A percentile compares a stretch with the other conserved stretches of the same genome.
Evolutionary conservation across 53 echinoderm and acorn worm genomes (phyloP).

Genomic region (Pentamera pediparva): DNA sequence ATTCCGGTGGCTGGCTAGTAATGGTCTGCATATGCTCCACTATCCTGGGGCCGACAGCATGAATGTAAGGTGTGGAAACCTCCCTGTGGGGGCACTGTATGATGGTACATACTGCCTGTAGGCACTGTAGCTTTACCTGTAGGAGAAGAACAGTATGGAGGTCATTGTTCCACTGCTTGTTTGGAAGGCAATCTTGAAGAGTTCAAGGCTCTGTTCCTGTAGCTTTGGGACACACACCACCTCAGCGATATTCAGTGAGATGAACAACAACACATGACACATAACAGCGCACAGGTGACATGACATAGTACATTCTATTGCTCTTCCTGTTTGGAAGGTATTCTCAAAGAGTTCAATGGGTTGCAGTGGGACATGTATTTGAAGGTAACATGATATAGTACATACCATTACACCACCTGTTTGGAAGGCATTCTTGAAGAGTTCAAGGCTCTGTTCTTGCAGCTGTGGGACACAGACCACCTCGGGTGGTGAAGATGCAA

Average conservation of each 20-base stretch:
- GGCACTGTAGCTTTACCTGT: slow-evolving; percentile 86
- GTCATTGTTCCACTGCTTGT: slow-evolving; percentile 73
- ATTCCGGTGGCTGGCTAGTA: slow-evolving; percentile 65
- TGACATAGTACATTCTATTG: slow-evolving; percentile 55
- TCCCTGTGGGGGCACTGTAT: slow-evolving; percentile 87
- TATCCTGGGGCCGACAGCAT: slow-evolving; percentile 77
- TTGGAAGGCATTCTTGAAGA: slow-evolving; percentile 80
- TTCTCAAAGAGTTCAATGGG: slow-evolving; percentile 75
- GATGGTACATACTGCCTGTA: slow-evolving; percentile 81
- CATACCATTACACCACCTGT: slow-evolving; percentile 80
- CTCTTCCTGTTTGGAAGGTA: slow-evolving; percentile 75
- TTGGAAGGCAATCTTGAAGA: slow-evolving; percentile 79
- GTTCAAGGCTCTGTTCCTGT: slow-evolving; percentile 70
- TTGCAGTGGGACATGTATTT: slow-evolving; percentile 68
- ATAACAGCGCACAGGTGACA: too few species aligned
- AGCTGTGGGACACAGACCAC: slow-evolving; percentile 78
- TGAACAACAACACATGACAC: too few species aligned
- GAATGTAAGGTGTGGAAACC: slow-evolving; percentile 89
- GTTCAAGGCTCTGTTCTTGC: slow-evolving; percentile 69
- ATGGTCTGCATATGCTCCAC: slow-evolving; percentile 83
- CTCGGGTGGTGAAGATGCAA: slow-evolving; percentile 71
- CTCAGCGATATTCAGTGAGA: too few species aligned
- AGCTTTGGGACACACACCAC: slow-evolving; percentile 78
- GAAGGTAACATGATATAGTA: too few species aligned
- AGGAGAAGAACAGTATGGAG: too few species aligned